A percentile compares a stretch with the other conserved stretches of the same genome.
Evolutionary conservation across 1,140 invertebrate genomes (phyloP).

Genomic region (Hesperophylax magnus): DNA sequence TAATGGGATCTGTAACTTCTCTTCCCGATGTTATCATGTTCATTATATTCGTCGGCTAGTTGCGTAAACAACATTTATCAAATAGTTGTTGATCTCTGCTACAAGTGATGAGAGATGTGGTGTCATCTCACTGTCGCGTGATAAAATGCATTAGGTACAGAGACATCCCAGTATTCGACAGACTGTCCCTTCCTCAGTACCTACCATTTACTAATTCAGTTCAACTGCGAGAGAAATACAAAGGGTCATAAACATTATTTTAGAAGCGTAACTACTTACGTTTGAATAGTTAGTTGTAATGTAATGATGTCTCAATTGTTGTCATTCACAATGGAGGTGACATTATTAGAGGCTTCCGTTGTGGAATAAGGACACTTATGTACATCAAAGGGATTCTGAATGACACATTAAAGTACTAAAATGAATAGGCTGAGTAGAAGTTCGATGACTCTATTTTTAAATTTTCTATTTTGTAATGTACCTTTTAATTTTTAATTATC

Average conservation of each 20-base stretch:
- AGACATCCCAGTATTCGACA: too few relatives aligned
- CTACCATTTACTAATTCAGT: too few relatives aligned
- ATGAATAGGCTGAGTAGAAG: too few relatives aligned
- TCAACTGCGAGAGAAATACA: neutral
- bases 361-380: neutral
- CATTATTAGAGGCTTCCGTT: constrained; percentile 33
- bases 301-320: constrained; percentile 14
- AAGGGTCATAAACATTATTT: constrained; percentile 17
- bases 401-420: neutral
- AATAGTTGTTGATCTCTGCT: too few relatives aligned
- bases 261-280: constrained; percentile 23
- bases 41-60: too few relatives aligned
- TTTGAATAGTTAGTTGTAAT: neutral
- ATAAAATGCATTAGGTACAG: constrained; percentile 24
- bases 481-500: too few relatives aligned
- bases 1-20: too few relatives aligned
- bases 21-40: too few relatives aligned
- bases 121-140: constrained; percentile 25
- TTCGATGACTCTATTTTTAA: too few relatives aligned
- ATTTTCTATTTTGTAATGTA: too few relatives aligned
- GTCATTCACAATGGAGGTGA: constrained; percentile 24
- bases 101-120: neutral
- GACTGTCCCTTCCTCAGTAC: too few relatives aligned
- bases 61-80: too few relatives aligned
- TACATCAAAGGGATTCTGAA: constrained; percentile 12